Evolutionary conservation across 2,888 invertebrate genomes (phyloP), one percentile per base, ranked within the genome.

Genomic region (Drosophila demipolita): DNA sequence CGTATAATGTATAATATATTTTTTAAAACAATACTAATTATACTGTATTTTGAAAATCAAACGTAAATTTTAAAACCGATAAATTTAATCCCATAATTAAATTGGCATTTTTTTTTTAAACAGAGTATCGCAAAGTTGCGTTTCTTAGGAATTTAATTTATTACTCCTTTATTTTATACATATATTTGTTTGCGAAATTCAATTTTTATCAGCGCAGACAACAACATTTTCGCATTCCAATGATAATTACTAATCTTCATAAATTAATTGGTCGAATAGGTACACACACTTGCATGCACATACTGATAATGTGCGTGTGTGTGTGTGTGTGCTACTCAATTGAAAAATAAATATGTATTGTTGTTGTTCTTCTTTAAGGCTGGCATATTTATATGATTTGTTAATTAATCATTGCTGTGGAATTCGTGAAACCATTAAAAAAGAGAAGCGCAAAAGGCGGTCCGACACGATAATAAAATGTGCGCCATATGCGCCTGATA

Each of bases 371-470:
- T 78, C 53, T 73, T 75, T 68, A 74, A 66, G 77, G 70, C 79
- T 73, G 65, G 55, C 62, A 73, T 68, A 67, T 80, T 78, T 85
- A 73, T 75, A 75, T 81, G 79, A 81, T 81, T 82, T 88, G 84
- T 87, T 84, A 79, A 87, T 89, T 87, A 87, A 89, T 89, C 86
- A 87, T 89, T 78, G 87, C 83, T 73, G 53, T 73, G 89, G 84
- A 89, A 87, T 87, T 80, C 65, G 69, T 75, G 71, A 72, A 61
- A 70, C 83, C 83, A 88, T 86, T 86, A 74, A 83, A 80, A 55
- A 66, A 57, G 40, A 35, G 75, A 67, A 76, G 66, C 72, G 64
- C 73, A 72, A 80, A 74, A 78, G 42, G 73, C 82, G 65, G 69
- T 65, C 64, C 66, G 72, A 38, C 70, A 58, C 73, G 82, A 80